phyloP scores from a whole-genome alignment of 2,797 vertebrate genomes.

The Apodemus agrarius region DNA sequence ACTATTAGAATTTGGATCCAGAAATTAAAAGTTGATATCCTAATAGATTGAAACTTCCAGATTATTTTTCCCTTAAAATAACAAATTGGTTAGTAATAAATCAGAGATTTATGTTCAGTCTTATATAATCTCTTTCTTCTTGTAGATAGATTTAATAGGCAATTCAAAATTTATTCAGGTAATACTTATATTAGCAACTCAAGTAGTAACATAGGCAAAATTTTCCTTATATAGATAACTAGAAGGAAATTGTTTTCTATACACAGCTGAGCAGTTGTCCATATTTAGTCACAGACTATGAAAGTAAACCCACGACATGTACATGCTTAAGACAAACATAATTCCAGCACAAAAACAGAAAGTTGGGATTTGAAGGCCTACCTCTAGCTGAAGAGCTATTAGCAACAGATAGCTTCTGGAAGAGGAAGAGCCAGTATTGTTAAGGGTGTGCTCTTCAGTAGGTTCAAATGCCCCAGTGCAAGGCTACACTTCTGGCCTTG shows the following conservation, averaged over 20 bases:
- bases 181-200: not conserved
- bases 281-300: not conserved
- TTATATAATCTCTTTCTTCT: not conserved
- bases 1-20: not conserved
- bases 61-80: not conserved
- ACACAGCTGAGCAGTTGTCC: not conserved
- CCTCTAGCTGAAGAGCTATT: not conserved
- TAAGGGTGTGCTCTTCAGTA: not conserved
- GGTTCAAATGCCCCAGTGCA: not conserved
- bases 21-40: not conserved
- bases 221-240: not conserved
- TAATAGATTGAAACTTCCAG: not conserved
- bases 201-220: not conserved
- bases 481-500: not conserved
- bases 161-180: conserved; percentile 20
- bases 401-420: not conserved
- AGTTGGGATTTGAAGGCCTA: not conserved
- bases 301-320: not conserved
- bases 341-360: not conserved
- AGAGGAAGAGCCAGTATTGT: not conserved
- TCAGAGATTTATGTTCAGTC: not conserved
- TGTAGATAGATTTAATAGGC: not conserved
- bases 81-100: not conserved
- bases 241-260: not conserved
- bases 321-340: not conserved